Evolutionary conservation across 92 coral and sea anemone species (phyloP), one percentile per base, ranked within the genome.

Genomic region (Epizoanthus stellaris): DNA sequence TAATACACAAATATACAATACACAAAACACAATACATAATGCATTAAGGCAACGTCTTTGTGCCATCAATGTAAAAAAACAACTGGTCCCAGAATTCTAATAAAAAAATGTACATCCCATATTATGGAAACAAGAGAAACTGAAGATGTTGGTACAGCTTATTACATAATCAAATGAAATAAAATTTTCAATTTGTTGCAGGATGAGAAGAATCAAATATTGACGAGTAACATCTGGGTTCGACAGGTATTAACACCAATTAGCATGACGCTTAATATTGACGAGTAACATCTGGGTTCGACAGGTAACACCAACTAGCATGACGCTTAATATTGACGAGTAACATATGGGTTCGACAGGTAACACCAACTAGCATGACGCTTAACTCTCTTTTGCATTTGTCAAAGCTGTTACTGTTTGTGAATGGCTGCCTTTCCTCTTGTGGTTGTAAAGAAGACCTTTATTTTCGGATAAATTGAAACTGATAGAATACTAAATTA

Each of bases 191-290:
- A 23, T 53, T 73, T 47, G 54, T 47, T 3, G 54, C 63, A 75
- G 80, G 80, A 75, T 75, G 80, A 75, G 43, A 75, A 75, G 67
- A 75, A 75, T 30, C 80, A 75, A 60, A 75, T 75, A 75, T 56
- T 75, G 67, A 75, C 80, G 11, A 75, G 80, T 75, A 75, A 75
- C 45, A 75, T 75, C 25, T 75, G 67, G 67, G 80, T 75, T 34
- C 52, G 80, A 75, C 80, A 75, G 80, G 80, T n/a, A n/a, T n/a
- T 75, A 57, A 56, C 54, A 47, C 54, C 5, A 56, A 75, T 4
- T 62, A n/a, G 54, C 54, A 47, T 47, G 54, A 47, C 10, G 4
- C 10, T 47, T 6, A 60, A 75, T 73, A 73, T 49, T 73, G 63
- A 73, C 79, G 14, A 73, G 79, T 73, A 73, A 73, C 38, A 73